Conservation (phyloP, 2,888 invertebrate genomes). For the Polia nebulosa region DNA sequence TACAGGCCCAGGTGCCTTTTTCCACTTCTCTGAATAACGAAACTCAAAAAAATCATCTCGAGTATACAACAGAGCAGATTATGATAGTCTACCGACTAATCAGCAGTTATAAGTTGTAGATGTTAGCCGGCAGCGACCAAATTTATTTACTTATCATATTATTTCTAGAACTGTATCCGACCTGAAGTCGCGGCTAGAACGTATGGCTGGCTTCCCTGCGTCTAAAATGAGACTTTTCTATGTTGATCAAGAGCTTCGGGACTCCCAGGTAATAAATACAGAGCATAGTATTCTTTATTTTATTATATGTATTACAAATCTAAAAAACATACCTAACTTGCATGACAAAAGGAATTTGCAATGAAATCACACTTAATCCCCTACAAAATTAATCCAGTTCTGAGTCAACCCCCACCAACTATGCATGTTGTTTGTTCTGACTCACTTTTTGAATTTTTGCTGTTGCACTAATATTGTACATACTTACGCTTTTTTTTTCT, state of each 20-base stretch:
- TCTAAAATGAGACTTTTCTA: slow-evolving; percentile 97
- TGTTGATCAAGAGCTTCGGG: slow-evolving; percentile 95
- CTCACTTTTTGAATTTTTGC: slow-evolving; percentile 27
- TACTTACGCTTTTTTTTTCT: slow-evolving; percentile 34
- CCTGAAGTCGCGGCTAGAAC: slow-evolving; percentile 95
- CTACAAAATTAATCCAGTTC: neutral
- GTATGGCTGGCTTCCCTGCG: slow-evolving; percentile 95
- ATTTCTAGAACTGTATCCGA: slow-evolving; percentile 94
- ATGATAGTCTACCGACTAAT: too few species aligned
- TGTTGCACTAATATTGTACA: slow-evolving; percentile 40
- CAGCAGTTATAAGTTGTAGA: neutral
- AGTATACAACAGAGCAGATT: too few species aligned
- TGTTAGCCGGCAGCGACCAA: neutral
- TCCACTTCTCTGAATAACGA: neutral
- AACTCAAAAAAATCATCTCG: too few species aligned
- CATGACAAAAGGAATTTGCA: slow-evolving; percentile 24
- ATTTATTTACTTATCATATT: neutral
- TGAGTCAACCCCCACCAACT: neutral
- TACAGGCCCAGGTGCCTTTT: neutral
- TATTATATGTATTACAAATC: too few species aligned
- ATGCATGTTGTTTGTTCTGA: slow-evolving; percentile 28
- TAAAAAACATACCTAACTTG: slow-evolving; percentile 2
- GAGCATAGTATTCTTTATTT: too few species aligned
- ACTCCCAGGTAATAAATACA: slow-evolving; percentile 89
- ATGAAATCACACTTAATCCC: slow-evolving; percentile 3